Conservation (phyloP, 1,140 invertebrate genomes). For the Lutraria rhynchaena region DNA sequence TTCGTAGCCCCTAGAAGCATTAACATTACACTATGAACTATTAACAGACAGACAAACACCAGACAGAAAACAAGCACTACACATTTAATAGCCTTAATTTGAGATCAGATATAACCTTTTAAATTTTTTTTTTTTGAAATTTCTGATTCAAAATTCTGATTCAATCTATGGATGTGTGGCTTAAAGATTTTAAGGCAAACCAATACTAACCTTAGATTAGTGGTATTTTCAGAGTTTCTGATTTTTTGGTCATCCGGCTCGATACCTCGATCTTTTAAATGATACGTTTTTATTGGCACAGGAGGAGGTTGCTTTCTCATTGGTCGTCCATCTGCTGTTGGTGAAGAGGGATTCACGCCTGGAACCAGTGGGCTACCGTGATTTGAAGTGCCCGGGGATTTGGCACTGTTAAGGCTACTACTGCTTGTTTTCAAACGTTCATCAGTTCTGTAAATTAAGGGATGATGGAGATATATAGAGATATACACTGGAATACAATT, state of each 20-base stretch:
- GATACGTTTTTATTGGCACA: constrained; percentile 76
- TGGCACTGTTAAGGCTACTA: constrained; percentile 24
- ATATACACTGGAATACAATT: constrained; percentile 6
- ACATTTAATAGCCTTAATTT: too few species aligned
- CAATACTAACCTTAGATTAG: constrained; percentile 65
- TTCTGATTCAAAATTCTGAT: too few species aligned
- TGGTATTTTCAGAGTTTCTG: constrained; percentile 78
- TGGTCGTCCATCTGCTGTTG: background rate
- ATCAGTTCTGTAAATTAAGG: constrained; percentile 32
- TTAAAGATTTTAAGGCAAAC: too few species aligned
- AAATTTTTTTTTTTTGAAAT: too few species aligned
- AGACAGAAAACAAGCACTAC: too few species aligned
- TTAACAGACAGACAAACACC: too few species aligned
- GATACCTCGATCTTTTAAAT: constrained; percentile 73
- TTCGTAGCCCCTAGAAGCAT: constrained; percentile 42
- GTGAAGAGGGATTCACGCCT: background rate
- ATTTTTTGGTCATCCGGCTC: constrained; percentile 75
- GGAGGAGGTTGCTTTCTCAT: constrained; percentile 74
- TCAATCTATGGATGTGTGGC: too few species aligned
- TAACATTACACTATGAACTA: too few species aligned
- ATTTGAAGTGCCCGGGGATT: background rate
- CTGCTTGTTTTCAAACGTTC: constrained; percentile 32
- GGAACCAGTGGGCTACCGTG: background rate
- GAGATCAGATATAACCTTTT: too few species aligned
- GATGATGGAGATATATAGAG: constrained; percentile 21